A percentile compares a stretch with the other conserved stretches of the same genome.
phyloP scores from a whole-genome alignment of 2,888 invertebrate genomes.

The Pheosia gnoma region DNA sequence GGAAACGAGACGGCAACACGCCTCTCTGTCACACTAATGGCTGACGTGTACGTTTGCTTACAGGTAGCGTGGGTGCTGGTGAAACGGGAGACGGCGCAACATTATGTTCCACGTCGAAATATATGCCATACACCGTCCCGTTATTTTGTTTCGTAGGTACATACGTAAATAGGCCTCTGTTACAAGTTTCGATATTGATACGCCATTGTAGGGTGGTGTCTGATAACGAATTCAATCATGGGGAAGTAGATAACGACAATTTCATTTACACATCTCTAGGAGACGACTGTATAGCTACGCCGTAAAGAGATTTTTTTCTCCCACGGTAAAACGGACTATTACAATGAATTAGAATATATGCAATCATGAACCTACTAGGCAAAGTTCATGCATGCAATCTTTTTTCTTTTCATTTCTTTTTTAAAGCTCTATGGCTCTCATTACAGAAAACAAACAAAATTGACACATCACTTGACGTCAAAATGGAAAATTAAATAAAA shows the following conservation, averaged over 20 bases:
- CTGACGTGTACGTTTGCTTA: constrained; percentile 41
- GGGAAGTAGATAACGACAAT: constrained; percentile 45
- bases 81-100: constrained; percentile 41
- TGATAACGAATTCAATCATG: constrained; percentile 70
- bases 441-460: too few species aligned
- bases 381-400: too few species aligned
- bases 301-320: constrained; percentile 42
- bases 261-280: constrained; percentile 35
- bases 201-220: constrained; percentile 48
- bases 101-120: constrained; percentile 51
- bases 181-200: constrained; percentile 58
- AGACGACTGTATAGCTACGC: constrained; percentile 14
- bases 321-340: constrained; percentile 32
- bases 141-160: constrained; percentile 62
- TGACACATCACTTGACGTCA: not conserved
- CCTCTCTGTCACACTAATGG: constrained; percentile 51
- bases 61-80: constrained; percentile 43
- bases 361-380: too few species aligned
- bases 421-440: too few species aligned
- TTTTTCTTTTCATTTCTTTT: too few species aligned
- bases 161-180: constrained; percentile 55
- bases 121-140: constrained; percentile 43
- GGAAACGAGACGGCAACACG: constrained; percentile 21
- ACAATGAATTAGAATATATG: constrained; percentile 12
- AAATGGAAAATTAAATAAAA: not conserved